Evolutionary conservation across 2,888 invertebrate genomes (phyloP), one percentile per base, ranked within the genome.

Genomic region (Caenorhabditis wallacei): DNA sequence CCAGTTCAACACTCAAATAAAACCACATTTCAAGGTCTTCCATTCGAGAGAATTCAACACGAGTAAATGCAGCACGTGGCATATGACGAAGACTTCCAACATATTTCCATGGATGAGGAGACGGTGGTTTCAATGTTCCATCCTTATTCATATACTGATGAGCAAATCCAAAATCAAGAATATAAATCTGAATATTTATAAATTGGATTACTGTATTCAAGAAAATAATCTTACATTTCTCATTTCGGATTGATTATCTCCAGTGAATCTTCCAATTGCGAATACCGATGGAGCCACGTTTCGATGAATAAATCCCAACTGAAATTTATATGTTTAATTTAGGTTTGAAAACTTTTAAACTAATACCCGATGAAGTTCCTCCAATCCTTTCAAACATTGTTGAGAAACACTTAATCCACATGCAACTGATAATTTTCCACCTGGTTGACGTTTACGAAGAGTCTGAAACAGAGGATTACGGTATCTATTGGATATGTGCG

Each of bases 21-120:
- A 83, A 83, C 87, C 87, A 87, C 85, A 85, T 85, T 74, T 87
- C 87, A 24, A 87, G 54, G 48, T 87, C 87, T 51, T 87, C 87
- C 74, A 84, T 75, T 53, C 87, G 82, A 56, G 80, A 80, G 61
- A 87, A 70, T 46, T 87, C 87, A 13, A 78, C 75, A 18, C 59
- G 56, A 3, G 68, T 54, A 56, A 46, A 83, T 26, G 85, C 83
- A 64, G 71, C 84, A 35, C 87, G 68, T 43, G 87, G 82, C 66
- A 84, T 84, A 53, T 85, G 84, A 40, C 87, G 75, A 18, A 80
- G 64, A 57, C 82, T 83, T 70, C 87, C 87, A 11, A 80, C 78
- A 74, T 83, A 87, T 46, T 80, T 82, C 81, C 87, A 84, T 56
- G 87, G 87, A 20, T 81, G 64, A 8, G 81, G 54, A 13, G 80